Conservation (phyloP, 2,888 invertebrate genomes). For the Macrophya annulata region DNA sequence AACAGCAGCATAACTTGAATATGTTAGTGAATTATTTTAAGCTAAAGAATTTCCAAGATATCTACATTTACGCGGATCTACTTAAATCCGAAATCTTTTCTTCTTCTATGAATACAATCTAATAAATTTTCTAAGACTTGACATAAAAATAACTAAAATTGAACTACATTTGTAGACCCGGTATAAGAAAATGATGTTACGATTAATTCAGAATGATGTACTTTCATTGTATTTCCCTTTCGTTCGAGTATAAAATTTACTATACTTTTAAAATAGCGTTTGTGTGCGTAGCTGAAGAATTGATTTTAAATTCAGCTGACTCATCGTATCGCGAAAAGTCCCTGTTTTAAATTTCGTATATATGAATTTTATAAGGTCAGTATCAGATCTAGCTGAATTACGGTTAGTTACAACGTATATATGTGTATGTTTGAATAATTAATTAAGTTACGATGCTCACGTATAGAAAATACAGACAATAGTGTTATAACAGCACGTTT, state of each 20-base stretch:
- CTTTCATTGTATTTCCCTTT: neutral
- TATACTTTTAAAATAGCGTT: neutral
- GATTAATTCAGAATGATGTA: neutral
- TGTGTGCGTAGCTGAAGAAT: constrained; percentile 1
- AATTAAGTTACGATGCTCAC: constrained; percentile 38
- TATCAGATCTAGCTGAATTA: constrained; percentile 8
- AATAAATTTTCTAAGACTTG: constrained; percentile 6
- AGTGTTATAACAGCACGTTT: constrained; percentile 29
- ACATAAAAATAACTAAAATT: neutral
- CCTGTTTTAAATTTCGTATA: constrained; percentile 30
- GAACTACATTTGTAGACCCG: neutral
- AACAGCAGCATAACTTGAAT: neutral
- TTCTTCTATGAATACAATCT: neutral
- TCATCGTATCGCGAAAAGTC: constrained; percentile 7
- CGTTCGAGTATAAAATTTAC: neutral
- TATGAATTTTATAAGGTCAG: constrained; percentile 8
- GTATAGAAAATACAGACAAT: constrained; percentile 7
- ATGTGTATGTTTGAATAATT: constrained; percentile 6
- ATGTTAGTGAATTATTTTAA: constrained; percentile 20
- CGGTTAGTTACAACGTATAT: neutral
- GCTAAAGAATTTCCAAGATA: neutral
- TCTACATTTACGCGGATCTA: too few species aligned
- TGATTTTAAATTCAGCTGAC: constrained; percentile 35
- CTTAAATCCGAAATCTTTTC: neutral
- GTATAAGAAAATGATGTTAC: constrained; percentile 2